These are phyloP conservation scores for Porites evermanni DNA, from an alignment of 92 coral and sea anemone species.

Conservation along the genomic window DNA sequence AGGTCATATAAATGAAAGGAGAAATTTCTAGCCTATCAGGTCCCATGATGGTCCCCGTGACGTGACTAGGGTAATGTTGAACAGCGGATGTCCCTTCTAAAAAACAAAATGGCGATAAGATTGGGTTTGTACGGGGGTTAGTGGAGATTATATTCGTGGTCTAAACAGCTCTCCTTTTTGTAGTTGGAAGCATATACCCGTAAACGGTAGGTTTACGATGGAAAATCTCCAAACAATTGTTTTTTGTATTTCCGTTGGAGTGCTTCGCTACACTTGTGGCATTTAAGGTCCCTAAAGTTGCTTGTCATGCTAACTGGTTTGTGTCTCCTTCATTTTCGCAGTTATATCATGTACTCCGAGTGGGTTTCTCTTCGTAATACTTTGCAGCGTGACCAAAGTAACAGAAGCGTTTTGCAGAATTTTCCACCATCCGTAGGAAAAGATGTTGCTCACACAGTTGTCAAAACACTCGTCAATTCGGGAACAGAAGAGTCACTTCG, in stretches of 20 bases:
- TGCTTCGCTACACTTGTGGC: no score
- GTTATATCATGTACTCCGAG: slow-evolving; percentile 76
- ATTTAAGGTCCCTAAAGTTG: no score
- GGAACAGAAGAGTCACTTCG: slow-evolving; percentile 64
- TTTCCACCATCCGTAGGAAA: slow-evolving; percentile 88
- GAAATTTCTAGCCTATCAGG: no score
- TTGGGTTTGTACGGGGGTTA: no score
- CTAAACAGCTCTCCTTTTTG: neutral
- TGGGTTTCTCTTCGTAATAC: slow-evolving; percentile 58
- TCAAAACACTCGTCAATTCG: slow-evolving; percentile 77
- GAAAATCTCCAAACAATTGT: no score
- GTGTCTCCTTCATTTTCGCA: neutral
- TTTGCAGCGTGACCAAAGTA: slow-evolving; percentile 72
- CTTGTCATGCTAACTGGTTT: neutral
- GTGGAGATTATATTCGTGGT: neutral
- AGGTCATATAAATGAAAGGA: no score
- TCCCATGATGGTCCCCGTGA: no score
- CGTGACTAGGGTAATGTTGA: neutral
- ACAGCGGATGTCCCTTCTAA: slow-evolving; percentile 15
- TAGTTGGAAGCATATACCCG: neutral
- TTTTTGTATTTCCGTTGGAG: neutral
- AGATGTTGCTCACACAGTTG: slow-evolving; percentile 88
- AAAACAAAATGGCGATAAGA: slow-evolving; percentile 33
- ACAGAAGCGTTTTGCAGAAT: slow-evolving; percentile 82
- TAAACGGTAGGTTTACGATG: neutral